Evolutionary conservation across 2,797 vertebrate species (phyloP).

Genomic region (Chromobotia macracanthus): DNA sequence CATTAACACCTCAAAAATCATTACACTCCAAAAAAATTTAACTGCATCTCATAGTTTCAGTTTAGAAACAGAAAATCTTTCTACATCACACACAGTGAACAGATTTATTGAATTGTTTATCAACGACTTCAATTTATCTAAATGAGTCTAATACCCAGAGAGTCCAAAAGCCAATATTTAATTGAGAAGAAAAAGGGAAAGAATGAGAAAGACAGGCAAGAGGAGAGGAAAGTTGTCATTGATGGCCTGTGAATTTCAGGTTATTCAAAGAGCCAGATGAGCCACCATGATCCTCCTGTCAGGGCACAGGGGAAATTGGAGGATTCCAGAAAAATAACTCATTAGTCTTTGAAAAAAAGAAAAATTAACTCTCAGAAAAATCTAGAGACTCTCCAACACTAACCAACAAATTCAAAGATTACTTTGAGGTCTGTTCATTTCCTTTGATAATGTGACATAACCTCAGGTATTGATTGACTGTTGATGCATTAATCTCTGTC

Average conservation of each 20-base stretch:
- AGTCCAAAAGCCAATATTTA: slow-evolving; percentile 30
- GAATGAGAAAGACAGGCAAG: slow-evolving; percentile 37
- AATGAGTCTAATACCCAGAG: slow-evolving; percentile 25
- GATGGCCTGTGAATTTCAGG: slow-evolving; percentile 49
- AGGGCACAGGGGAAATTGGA: slow-evolving; percentile 43
- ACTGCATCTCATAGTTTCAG: neutral
- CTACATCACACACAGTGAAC: neutral
- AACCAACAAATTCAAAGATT: neutral
- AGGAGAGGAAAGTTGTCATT: slow-evolving; percentile 44
- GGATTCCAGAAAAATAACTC: slow-evolving; percentile 38
- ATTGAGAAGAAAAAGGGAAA: slow-evolving; percentile 20
- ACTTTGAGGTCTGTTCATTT: neutral
- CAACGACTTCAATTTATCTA: neutral
- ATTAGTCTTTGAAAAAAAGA: slow-evolving; percentile 37
- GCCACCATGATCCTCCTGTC: slow-evolving; percentile 74
- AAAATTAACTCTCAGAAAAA: slow-evolving; percentile 19
- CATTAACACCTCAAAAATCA: neutral
- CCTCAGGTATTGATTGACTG: neutral
- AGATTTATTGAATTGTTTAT: slow-evolving; percentile 29
- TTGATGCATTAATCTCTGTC: neutral
- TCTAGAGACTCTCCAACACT: slow-evolving; percentile 2
- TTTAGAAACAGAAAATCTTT: neutral
- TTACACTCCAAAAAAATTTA: neutral
- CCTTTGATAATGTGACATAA: neutral
- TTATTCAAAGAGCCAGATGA: slow-evolving; percentile 78